Evolutionary conservation across 2,113 vertebrate species (phyloP).

Genomic region (Tricholaema leucomelas): DNA sequence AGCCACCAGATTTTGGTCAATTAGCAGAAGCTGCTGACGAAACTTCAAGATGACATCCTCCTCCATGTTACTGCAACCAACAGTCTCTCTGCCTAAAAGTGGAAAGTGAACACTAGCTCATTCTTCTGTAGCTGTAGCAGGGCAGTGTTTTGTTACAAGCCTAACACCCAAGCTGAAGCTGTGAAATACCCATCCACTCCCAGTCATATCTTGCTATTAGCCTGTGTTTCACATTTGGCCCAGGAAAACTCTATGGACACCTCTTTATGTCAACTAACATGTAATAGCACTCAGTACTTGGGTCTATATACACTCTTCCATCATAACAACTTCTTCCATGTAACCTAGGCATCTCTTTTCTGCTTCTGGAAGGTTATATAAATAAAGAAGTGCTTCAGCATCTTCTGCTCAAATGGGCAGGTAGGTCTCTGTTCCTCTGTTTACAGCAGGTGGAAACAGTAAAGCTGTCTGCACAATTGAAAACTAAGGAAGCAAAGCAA

Average conservation of each 20-base stretch:
- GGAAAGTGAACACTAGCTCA: neutral
- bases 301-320: neutral
- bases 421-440: neutral
- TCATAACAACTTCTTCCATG: neutral
- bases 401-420: neutral
- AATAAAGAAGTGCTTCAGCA: neutral
- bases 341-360: neutral
- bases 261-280: neutral
- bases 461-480: neutral
- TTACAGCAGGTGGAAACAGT: neutral
- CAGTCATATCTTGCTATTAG: neutral
- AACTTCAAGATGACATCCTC: neutral
- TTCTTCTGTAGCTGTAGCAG: neutral
- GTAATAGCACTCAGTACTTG: neutral
- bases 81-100: neutral
- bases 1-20: slow-evolving; percentile 51
- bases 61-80: slow-evolving; percentile 4
- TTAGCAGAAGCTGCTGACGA: slow-evolving; percentile 9
- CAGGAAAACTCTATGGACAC: neutral
- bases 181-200: neutral
- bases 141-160: neutral
- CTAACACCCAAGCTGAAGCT: neutral
- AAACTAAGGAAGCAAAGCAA: neutral
- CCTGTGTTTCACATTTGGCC: neutral
- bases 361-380: neutral